Evolutionary conservation across 2,888 invertebrate species (phyloP), one percentile per base, ranked within the genome.

Genomic region (Dendrolimus houi): DNA sequence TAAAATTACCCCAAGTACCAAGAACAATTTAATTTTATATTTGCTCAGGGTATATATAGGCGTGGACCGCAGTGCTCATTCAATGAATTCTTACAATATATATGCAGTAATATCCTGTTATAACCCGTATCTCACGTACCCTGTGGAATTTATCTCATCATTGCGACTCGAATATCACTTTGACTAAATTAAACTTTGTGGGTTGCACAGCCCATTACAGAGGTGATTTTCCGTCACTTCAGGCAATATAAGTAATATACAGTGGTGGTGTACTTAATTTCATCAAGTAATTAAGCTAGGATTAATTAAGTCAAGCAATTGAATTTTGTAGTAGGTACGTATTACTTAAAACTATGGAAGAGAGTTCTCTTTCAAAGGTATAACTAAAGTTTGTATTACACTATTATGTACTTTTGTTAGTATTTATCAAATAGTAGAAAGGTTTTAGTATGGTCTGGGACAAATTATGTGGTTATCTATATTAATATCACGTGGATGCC

Each of bases 121-220:
- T 60, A 65, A 64, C 69, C 67, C 67, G 68, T 69, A 75, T 74
- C 73, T 69, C 60, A 62, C 60, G 52, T 56, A 61, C 62, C 66
- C 62, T 40, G 54, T 60, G 67, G 71, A 78, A 75, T 76, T 75
- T 75, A 74, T 75, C 71, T 72, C 75, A 72, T 74, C 69, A 74
- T 72, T 73, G 66, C 64, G 68, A 62, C 62, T 56, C 58, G 62
- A 63, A 68, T 71, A 70, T 71, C 72, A 70, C 70, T 67, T 63
- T 57, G 67, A 60, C 69, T 75, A 75, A 72, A 79, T 80, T 78
- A 75, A 76, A 74, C 67, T 69, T 70, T 75, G 73, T 58, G 75
- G 73, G 63, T 60, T 65, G 57, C 58, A 58, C 58, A 59, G 60
- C 58, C 67, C 60, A 65, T 72, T 68, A 73, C 58, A 62, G 47